Base-by-base conservation (phyloP, 2,113 vertebrate genomes). In the Mugil cephalus region DNA sequence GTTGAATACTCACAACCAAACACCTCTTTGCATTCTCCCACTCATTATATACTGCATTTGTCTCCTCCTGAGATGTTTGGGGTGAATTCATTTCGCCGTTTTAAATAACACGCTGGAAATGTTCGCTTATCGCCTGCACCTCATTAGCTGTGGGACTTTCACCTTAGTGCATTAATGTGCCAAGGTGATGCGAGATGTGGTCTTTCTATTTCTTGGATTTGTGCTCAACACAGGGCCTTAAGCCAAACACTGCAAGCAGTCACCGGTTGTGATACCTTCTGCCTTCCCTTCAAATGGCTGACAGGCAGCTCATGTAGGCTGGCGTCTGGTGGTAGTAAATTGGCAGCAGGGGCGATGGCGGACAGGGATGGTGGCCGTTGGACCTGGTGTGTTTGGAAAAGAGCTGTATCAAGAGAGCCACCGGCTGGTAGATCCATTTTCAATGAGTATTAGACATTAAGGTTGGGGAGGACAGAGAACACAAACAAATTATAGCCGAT, bases 191-290 rank as follows among this genome's bases (percentile, higher is more conserved):
- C 34, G 50, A 47, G 56, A 74, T 42, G 48, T 74, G 21, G 42
- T 5, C 58, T 80, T 74, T 80, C 71, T 64, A 79, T 84, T 85
- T 76, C 14, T 78, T 79, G 74, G 51, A 74, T 55, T 52, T 18
- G 24, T 13, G 10, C 45, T 69, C 48, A 60, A 81, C 62, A 73
- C 2, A 1, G 64, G 50, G 43, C 24, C 0, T 58, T 34, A 59
- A 39, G 69, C 74, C 73, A 75, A 58, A 52, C 66, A 55, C n/a
- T 84, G 30, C 66, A 69, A 34, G 18, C n/a, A 48, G 64, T 77
- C 68, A 70, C 15, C 15, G 7, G 51, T 61, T 15, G 47, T 72
- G 77, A 79, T 63, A 73, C 46, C 43, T 54, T 79, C 60, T 63
- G 48, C 51, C 55, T 56, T 67, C 63, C 70, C 70, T 82, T 77